Percentiles rank a stretch among this genome's conserved stretches.
Conservation (phyloP, 1,140 invertebrate genomes). For the Schlechtendalia chinensis region DNA sequence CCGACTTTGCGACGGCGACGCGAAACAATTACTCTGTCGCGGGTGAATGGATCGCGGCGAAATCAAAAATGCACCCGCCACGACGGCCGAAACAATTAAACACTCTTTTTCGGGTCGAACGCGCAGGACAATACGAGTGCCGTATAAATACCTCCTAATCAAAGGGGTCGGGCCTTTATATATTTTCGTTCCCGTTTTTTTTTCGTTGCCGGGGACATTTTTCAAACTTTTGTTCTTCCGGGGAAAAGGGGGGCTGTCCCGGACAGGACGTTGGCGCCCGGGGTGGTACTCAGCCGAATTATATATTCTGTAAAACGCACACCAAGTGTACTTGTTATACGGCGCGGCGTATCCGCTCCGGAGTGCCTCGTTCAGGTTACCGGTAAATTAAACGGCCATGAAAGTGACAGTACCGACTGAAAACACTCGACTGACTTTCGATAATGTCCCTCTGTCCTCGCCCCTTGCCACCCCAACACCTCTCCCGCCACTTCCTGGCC, state of each 20-base stretch:
- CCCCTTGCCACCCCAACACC: no score
- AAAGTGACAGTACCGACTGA: constrained; percentile 45
- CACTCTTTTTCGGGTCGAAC: constrained; percentile 40
- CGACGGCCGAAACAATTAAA: constrained; percentile 43
- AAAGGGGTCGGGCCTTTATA: constrained; percentile 44
- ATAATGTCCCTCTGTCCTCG: constrained; percentile 6
- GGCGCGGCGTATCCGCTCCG: background rate
- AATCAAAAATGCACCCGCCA: constrained; percentile 37
- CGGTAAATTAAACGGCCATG: constrained; percentile 48
- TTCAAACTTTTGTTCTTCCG: constrained; percentile 44
- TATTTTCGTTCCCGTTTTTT: constrained; percentile 9
- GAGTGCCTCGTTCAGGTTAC: constrained; percentile 40
- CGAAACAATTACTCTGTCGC: constrained; percentile 14
- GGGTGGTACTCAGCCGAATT: constrained; percentile 44
- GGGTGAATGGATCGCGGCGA: constrained; percentile 17
- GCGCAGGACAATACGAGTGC: constrained; percentile 36
- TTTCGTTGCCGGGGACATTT: background rate
- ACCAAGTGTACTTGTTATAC: constrained; percentile 36
- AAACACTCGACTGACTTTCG: constrained; percentile 46
- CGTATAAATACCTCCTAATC: constrained; percentile 50
- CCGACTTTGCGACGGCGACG: background rate
- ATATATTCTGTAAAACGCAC: constrained; percentile 38
- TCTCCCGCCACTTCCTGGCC: no score
- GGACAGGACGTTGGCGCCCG: constrained; percentile 32
- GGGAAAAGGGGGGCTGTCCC: constrained; percentile 26